Percentiles rank a stretch among this genome's conserved stretches.
These are phyloP conservation scores for Passer domesticus DNA, from an alignment of 2,113 vertebrate species.

Conservation along the genomic window DNA sequence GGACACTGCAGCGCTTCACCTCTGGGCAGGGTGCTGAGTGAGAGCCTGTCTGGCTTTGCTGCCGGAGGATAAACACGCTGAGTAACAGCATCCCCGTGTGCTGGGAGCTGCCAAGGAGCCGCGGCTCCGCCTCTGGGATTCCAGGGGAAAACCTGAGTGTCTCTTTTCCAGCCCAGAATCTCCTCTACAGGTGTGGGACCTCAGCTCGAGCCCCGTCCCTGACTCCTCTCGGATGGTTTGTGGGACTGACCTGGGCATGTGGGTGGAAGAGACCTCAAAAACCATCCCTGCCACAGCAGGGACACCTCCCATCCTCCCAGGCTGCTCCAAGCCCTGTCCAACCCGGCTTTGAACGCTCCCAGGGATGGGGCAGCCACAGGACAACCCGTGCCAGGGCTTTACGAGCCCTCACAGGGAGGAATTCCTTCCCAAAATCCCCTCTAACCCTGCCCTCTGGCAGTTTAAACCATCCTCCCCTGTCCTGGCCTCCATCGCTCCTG, in stretches of 20 bases:
- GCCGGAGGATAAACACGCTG: accelerated
- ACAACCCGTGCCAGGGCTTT: neutral
- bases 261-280: neutral
- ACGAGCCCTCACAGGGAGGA: neutral
- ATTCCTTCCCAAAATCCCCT: neutral
- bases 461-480: accelerated
- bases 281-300: neutral
- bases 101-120: accelerated
- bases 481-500: neutral
- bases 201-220: accelerated
- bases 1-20: neutral
- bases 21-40: accelerated
- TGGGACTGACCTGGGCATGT: accelerated
- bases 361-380: neutral
- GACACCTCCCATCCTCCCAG: accelerated
- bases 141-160: accelerated
- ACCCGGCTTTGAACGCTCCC: accelerated
- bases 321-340: neutral
- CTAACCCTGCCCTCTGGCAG: neutral
- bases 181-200: accelerated
- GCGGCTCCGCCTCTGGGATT: accelerated
- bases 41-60: neutral
- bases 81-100: accelerated
- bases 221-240: neutral
- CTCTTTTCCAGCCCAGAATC: neutral